phyloP scores from a whole-genome alignment of 2,113 vertebrate genomes.

The Hemiscyllium ocellatum region DNA sequence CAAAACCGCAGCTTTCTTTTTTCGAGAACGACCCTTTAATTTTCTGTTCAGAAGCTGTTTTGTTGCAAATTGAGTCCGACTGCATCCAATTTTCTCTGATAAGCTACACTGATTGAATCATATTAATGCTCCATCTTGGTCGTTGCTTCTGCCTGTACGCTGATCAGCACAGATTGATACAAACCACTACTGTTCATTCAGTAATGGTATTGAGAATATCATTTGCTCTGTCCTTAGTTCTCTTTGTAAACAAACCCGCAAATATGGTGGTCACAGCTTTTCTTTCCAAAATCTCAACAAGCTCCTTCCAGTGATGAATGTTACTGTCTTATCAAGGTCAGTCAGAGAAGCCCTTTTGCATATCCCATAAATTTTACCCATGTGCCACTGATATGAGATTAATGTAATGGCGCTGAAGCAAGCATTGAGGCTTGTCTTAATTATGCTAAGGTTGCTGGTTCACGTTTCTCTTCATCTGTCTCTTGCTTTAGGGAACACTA shows the following conservation, averaged over 20 bases:
- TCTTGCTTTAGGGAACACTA: slow-evolving; percentile 76
- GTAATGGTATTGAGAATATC: neutral
- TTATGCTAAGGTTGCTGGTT: slow-evolving; percentile 77
- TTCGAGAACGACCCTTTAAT: neutral
- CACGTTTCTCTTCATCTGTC: slow-evolving; percentile 76
- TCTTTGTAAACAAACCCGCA: slow-evolving; percentile 43
- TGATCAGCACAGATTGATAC: neutral
- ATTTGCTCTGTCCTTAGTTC: slow-evolving; percentile 28
- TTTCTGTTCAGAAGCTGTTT: neutral
- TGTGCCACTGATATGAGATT: slow-evolving; percentile 74
- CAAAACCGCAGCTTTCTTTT: neutral
- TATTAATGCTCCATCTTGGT: neutral
- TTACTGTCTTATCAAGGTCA: slow-evolving; percentile 71
- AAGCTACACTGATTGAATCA: neutral
- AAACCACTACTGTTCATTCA: neutral
- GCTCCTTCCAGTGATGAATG: slow-evolving; percentile 66
- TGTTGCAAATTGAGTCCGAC: neutral
- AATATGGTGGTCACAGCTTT: slow-evolving; percentile 46
- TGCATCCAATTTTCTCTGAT: neutral
- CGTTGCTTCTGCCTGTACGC: neutral
- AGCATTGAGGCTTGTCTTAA: slow-evolving; percentile 78
- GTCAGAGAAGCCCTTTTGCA: slow-evolving; percentile 61
- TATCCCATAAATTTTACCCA: slow-evolving; percentile 76
- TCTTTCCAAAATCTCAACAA: slow-evolving; percentile 48
- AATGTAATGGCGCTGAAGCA: slow-evolving; percentile 72